phyloP scores from a whole-genome alignment of 2,888 invertebrate genomes.

The Sthenelais limicola region DNA sequence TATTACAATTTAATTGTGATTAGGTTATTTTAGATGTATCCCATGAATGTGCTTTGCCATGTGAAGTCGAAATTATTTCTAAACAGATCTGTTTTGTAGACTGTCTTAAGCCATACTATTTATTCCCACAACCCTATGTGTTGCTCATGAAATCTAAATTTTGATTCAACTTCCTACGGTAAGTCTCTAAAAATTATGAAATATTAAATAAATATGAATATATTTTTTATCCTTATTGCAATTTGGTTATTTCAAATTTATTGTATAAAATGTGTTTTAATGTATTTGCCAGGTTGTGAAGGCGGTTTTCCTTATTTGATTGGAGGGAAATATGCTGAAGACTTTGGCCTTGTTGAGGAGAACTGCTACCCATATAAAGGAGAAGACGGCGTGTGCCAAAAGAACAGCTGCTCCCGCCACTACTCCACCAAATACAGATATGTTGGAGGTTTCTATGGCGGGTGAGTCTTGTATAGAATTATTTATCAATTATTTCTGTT shows the following conservation, averaged over 20 bases:
- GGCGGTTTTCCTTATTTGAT: conserved; percentile 70
- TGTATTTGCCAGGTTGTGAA: conserved; percentile 63
- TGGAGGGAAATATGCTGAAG: conserved; percentile 71
- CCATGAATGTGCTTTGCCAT: too few species aligned
- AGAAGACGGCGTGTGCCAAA: conserved; percentile 66
- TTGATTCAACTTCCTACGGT: too few species aligned
- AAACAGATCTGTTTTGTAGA: too few species aligned
- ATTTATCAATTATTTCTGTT: too few species aligned
- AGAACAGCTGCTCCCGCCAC: conserved; percentile 68
- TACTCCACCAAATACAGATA: conserved; percentile 74
- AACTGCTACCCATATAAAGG: conserved; percentile 74
- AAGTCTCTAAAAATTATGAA: not conserved
- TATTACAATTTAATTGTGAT: too few species aligned
- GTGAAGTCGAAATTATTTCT: too few species aligned
- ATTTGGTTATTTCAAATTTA: too few species aligned
- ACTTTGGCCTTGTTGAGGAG: conserved; percentile 74
- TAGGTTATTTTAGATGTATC: too few species aligned
- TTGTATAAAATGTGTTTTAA: too few species aligned
- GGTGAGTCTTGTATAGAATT: conserved; percentile 60
- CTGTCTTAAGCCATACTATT: not conserved
- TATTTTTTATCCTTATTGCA: not conserved
- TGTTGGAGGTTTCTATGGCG: conserved; percentile 75
- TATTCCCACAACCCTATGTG: too few species aligned
- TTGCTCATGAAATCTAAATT: too few species aligned
- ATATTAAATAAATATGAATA: not conserved